phyloP scores from a whole-genome alignment of 2,888 invertebrate genomes.

The Seira ritae region DNA sequence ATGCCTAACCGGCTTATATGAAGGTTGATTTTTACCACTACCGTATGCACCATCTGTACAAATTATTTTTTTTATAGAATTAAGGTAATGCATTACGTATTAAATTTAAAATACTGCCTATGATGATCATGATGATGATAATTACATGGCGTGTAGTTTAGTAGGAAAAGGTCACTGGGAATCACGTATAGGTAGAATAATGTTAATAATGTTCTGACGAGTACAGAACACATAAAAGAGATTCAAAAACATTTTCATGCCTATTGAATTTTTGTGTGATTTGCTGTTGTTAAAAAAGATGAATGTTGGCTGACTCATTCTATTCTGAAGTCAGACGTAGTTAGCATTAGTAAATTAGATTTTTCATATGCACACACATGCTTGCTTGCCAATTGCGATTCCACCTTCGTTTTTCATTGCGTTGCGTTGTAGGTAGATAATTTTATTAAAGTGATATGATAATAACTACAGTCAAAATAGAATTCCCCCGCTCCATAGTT shows the following conservation, averaged over 20 bases:
- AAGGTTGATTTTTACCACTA: conserved; percentile 36
- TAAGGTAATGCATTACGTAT: conserved; percentile 36
- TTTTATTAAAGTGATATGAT: not conserved
- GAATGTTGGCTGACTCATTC: conserved; percentile 39
- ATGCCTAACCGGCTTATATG: conserved; percentile 47
- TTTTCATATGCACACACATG: conserved; percentile 3
- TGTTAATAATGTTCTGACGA: conserved; percentile 3
- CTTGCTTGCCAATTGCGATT: too few relatives aligned
- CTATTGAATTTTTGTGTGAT: conserved; percentile 44
- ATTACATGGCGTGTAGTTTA: conserved; percentile 57
- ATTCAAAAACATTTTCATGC: conserved; percentile 32
- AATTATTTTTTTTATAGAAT: conserved; percentile 14
- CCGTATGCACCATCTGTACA: not conserved
- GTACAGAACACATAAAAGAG: not conserved
- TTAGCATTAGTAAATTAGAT: too few relatives aligned
- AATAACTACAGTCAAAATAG: not conserved
- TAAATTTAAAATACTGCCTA: not conserved
- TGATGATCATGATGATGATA: conserved; percentile 14
- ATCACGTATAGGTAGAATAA: conserved; percentile 23
- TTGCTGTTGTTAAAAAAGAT: conserved; percentile 8
- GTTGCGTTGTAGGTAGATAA: conserved; percentile 4
- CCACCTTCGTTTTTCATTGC: too few relatives aligned
- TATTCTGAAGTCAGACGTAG: conserved; percentile 9
- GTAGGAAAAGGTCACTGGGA: conserved; percentile 60
- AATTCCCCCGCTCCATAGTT: not conserved